A percentile compares a stretch with the other conserved stretches of the same genome.
phyloP scores from a whole-genome alignment of 2,113 vertebrate species.

The Sturnira hondurensis region DNA sequence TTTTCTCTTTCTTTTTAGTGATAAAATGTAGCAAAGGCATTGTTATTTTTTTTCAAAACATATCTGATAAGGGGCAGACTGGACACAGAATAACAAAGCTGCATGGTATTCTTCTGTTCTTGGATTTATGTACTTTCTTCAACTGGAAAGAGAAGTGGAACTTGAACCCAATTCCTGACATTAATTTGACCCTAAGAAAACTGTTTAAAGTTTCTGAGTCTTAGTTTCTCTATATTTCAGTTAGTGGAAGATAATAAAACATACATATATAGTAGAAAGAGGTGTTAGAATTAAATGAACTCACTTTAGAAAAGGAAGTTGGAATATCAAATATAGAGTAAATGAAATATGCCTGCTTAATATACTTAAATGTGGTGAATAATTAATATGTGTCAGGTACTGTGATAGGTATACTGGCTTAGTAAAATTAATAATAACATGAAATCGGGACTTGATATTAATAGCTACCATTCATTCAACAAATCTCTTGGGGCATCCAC shows the following conservation, averaged over 20 bases:
- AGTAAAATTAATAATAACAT: background rate
- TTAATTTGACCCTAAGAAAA: conserved; percentile 13
- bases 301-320: background rate
- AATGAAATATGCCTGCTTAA: background rate
- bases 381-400: background rate
- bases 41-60: background rate
- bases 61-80: background rate
- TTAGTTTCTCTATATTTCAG: conserved; percentile 31
- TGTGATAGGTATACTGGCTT: background rate
- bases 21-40: background rate
- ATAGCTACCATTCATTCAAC: background rate
- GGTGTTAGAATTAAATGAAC: background rate
- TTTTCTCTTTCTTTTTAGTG: background rate
- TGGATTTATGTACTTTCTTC: background rate
- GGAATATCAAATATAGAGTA: background rate
- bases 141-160: background rate
- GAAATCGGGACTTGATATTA: background rate
- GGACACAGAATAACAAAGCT: background rate
- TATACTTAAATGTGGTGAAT: background rate
- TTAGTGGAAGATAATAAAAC: background rate
- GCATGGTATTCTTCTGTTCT: background rate
- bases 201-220: background rate
- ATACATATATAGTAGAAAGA: background rate
- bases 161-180: background rate
- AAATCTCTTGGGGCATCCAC: background rate